Evolutionary conservation across 53 echinoderm and acorn worm species (phyloP), one percentile per base, ranked within the genome.

Genomic region (Astropecten irregularis): DNA sequence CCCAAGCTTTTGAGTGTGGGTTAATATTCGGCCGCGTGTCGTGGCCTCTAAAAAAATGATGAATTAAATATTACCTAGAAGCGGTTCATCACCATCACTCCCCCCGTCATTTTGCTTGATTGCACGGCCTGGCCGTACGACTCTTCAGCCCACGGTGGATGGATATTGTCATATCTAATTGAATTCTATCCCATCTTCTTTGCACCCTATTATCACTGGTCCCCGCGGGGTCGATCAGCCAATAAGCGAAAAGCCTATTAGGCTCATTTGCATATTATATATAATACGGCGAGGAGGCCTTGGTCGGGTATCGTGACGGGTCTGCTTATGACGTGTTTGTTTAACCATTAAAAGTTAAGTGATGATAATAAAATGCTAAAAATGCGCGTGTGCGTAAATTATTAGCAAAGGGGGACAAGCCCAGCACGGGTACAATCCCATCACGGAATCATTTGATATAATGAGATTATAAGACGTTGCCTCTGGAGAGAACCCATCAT

Each of bases 221-320:
- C 62, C 79, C 62, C n/a, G 22, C 40, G 61, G 44, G 79, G 46
- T 51, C 51, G 15, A 46, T 22, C 62, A 29, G 49, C 79, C 79
- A 79, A 79, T 79, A 51, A 59, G 48, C 79, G 59, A 15, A 60
- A 79, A 79, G 79, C 79, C 79, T 61, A 79, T 79, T 79, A 79
- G 46, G 48, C 19, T 62, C 7, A 61, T 79, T 79, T 79, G 79
- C 79, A 79, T 79, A 79, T 47, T 33, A 18, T 42, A 42, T 42
- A 42, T 11, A 11, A 42, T 6, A 11, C 11, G 6, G 42, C 42
- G 42, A 8, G 42, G 11, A 6, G 42, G 42, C 42, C 42, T 6
- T 42, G 42, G 6, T 8, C 42, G 6, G 11, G 42, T n/a, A n/a
- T n/a, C n/a, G n/a, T n/a, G n/a, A n/a, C n/a, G n/a, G n/a, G n/a